These are phyloP conservation scores for Odocoileus virginianus DNA, from an alignment of 2,113 vertebrate genomes.

Conservation along the genomic window DNA sequence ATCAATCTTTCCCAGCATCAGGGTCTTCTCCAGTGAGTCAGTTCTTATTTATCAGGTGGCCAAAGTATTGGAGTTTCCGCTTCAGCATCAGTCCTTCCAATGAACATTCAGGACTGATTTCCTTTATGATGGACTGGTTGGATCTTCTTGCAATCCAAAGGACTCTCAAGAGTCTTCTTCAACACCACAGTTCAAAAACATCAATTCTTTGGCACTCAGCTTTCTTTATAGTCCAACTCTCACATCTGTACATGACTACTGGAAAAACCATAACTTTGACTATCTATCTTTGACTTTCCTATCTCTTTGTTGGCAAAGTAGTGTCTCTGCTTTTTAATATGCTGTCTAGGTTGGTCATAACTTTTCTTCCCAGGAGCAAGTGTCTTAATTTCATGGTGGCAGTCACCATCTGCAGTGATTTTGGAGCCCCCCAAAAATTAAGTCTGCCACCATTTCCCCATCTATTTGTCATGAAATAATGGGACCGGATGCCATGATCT, in stretches of 20 bases:
- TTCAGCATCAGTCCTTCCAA: not conserved
- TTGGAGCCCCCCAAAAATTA: not conserved
- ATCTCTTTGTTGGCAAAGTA: not conserved
- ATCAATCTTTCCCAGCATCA: not conserved
- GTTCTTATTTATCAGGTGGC: not conserved
- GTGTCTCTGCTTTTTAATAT: not conserved
- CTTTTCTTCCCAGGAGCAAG: not conserved
- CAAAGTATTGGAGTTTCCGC: too few relatives aligned
- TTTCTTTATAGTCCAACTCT: not conserved
- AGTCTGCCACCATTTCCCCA: not conserved
- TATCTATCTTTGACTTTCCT: too few relatives aligned
- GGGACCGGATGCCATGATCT: not conserved
- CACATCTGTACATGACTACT: not conserved
- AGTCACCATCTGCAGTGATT: not conserved
- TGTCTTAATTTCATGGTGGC: not conserved
- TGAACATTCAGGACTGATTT: not conserved
- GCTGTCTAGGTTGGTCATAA: not conserved
- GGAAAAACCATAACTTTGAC: not conserved
- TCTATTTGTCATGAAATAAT: not conserved
- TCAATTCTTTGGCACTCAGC: accelerated
- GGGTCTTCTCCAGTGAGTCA: not conserved
- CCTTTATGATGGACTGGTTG: not conserved
- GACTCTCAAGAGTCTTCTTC: not conserved
- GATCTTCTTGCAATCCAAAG: not conserved
- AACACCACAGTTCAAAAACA: not conserved